phyloP scores from a whole-genome alignment of 2,113 vertebrate species.

The Progne subis region DNA sequence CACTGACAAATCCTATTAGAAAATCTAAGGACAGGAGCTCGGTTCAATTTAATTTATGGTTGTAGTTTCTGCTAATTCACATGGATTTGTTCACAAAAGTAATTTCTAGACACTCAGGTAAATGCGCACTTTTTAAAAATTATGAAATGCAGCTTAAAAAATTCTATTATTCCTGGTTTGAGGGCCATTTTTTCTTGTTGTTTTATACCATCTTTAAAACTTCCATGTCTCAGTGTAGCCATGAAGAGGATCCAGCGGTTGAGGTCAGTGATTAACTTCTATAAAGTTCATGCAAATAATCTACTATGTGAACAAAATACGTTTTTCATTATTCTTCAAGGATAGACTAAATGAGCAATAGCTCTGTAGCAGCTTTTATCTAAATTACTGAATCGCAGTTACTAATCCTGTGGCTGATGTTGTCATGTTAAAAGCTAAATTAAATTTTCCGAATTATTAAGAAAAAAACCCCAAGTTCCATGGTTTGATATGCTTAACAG shows the following conservation, averaged over 20 bases:
- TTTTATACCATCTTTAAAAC: not conserved
- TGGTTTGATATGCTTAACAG: constrained; percentile 35
- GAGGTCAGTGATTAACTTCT: not conserved
- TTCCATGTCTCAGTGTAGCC: not conserved
- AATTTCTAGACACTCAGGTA: not conserved
- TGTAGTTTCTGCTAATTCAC: not conserved
- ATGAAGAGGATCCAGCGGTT: not conserved
- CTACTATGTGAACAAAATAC: not conserved
- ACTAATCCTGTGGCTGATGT: constrained; percentile 43
- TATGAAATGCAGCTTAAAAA: not conserved
- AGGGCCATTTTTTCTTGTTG: not conserved
- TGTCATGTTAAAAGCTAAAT: constrained; percentile 54
- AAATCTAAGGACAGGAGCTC: not conserved
- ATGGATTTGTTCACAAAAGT: not conserved
- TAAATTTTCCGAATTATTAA: constrained; percentile 55
- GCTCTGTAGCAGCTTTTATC: not conserved
- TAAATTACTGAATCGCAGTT: constrained; percentile 21
- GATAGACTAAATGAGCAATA: not conserved
- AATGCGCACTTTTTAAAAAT: not conserved
- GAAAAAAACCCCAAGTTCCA: not conserved
- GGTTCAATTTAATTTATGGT: not conserved
- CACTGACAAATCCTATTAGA: not conserved
- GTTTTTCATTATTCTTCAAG: constrained; percentile 43
- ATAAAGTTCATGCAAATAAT: constrained; percentile 3
- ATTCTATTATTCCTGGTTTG: not conserved